Base-by-base conservation (phyloP, 2,888 invertebrate species). In the Acrobasis repandana region DNA sequence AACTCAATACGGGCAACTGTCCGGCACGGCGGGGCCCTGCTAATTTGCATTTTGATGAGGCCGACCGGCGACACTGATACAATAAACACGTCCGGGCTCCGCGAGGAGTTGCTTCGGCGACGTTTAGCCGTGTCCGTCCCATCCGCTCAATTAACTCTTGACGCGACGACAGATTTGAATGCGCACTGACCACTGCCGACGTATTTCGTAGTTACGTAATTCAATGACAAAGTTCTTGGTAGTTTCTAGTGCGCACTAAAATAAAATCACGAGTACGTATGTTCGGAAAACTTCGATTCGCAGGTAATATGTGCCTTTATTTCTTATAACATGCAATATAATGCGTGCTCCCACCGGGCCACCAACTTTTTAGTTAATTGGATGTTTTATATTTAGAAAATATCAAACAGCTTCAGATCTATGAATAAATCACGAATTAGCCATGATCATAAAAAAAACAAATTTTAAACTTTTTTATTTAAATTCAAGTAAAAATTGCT, bases 1-100 rank as follows among this genome's bases (percentile, higher is more conserved):
- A 90, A 90, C 90, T 90, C 87, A 85, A 90, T 90, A 87, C 79
- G 80, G 79, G 69, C 83, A 86, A 84, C 82, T 82, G 88, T 84
- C 89, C 88, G 87, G 84, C 85, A 80, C 75, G 77, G 72, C 69
- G 74, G 72, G 76, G 75, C 72, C 79, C 74, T 78, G 79, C 84
- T 85, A 86, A 92, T 92, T 92, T 92, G 90, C 92, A 92, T 92
- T 92, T 92, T 92, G 91, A 92, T 91, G 91, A 92, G 88, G 75
- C 80, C 76, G 65, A 63, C 58, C 58, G 62, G 62, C 83, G 84
- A 86, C 90, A 88, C 83, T 90, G 92, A 92, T 90, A 90, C 89
- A 90, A 90, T 90, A 89, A 90, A 90, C 86, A 60, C 58, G 58
- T 58, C 36, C 54, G 52, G 52, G 52, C 38, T 43, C 54, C 43